Evolutionary conservation across 2,113 vertebrate species (phyloP).

Genomic region (Rhipidura dahli): DNA sequence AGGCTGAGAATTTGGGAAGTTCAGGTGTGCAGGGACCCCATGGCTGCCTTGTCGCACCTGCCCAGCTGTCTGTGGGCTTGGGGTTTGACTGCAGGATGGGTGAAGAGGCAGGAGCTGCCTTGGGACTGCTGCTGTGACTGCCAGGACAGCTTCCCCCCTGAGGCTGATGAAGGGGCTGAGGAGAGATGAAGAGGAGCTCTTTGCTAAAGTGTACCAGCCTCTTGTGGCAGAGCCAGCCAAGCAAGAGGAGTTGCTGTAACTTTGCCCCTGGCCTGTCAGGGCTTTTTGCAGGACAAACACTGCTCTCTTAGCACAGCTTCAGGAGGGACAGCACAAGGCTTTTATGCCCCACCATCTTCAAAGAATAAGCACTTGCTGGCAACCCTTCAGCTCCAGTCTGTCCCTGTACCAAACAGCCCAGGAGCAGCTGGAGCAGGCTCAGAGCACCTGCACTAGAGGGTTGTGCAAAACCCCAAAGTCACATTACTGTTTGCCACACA

Average conservation of each 20-base stretch:
- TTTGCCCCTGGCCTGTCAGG: not conserved
- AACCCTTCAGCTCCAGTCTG: not conserved
- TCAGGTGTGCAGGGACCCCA: not conserved
- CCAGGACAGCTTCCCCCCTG: not conserved
- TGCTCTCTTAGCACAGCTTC: not conserved
- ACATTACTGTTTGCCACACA: not conserved
- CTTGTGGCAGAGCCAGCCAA: not conserved
- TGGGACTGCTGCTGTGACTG: not conserved
- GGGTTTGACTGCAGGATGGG: not conserved
- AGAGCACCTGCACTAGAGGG: not conserved
- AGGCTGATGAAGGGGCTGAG: not conserved
- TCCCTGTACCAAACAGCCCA: not conserved
- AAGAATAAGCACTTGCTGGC: not conserved
- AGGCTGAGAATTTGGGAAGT: not conserved
- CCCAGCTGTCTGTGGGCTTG: not conserved
- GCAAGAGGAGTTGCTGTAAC: not conserved
- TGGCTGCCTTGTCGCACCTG: not conserved
- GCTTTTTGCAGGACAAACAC: not conserved
- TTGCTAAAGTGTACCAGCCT: not conserved
- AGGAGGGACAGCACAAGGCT: accelerated
- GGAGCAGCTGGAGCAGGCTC: not conserved
- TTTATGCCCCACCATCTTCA: not conserved
- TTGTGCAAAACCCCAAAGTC: not conserved
- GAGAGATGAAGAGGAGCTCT: not conserved
- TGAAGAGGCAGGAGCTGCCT: not conserved